Evolutionary conservation across 2,797 vertebrate species (phyloP).

Genomic region (Sparus aurata): DNA sequence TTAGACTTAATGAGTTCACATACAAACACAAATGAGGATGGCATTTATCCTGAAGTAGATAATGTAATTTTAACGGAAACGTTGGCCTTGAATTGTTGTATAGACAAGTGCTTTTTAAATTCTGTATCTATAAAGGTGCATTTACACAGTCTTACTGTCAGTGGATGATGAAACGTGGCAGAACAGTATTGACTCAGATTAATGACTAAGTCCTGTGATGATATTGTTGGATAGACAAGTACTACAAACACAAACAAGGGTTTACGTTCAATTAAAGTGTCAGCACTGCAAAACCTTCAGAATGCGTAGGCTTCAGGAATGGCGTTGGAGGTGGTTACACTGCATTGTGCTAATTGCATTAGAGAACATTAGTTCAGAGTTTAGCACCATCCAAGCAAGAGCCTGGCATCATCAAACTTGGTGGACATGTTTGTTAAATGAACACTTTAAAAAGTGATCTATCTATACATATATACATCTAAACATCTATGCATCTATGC

Average conservation of each 20-base stretch:
- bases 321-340: neutral
- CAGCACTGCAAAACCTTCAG: neutral
- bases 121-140: neutral
- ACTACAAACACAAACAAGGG: neutral
- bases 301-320: neutral
- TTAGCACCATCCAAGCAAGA: neutral
- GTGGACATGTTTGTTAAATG: neutral
- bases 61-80: constrained; percentile 4
- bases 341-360: neutral
- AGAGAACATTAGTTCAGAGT: constrained; percentile 9
- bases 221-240: too few relatives aligned
- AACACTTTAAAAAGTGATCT: neutral
- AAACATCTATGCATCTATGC: neutral
- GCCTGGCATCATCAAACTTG: neutral
- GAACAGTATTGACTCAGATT: neutral
- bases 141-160: neutral
- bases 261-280: constrained; percentile 10
- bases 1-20: neutral
- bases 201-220: too few relatives aligned
- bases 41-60: neutral
- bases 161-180: neutral
- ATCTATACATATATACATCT: neutral
- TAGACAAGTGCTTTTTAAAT: neutral
- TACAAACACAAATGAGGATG: neutral
- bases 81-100: constrained; percentile 5